These are phyloP conservation scores for Gymnobelideus leadbeateri DNA, from an alignment of 2,113 vertebrate genomes.

Conservation along the genomic window DNA sequence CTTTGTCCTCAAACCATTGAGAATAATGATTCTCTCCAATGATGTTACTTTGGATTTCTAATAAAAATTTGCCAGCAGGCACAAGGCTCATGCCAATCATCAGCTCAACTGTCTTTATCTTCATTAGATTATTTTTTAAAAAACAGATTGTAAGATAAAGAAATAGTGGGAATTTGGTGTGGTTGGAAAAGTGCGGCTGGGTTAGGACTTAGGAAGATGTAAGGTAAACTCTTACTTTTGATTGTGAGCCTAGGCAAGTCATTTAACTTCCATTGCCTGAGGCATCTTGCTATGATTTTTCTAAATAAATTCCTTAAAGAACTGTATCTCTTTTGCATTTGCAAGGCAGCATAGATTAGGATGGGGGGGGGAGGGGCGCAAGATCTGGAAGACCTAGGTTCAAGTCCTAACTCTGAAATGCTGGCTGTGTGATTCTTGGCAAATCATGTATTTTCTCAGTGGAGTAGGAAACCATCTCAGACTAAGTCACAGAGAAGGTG, in stretches of 20 bases:
- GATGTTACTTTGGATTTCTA: neutral
- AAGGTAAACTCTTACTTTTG: neutral
- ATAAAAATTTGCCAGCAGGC: neutral
- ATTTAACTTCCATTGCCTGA: neutral
- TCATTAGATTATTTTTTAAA: neutral
- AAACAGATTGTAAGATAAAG: neutral
- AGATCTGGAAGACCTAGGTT: neutral
- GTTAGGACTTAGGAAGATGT: neutral
- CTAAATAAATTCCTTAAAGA: neutral
- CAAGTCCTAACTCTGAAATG: neutral
- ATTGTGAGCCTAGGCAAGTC: neutral
- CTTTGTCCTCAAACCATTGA: neutral
- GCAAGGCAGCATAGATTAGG: neutral
- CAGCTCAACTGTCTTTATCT: neutral
- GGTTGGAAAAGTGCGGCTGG: neutral
- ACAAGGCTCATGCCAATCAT: neutral
- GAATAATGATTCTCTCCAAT: neutral
- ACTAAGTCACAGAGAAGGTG: neutral
- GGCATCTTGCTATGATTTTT: neutral
- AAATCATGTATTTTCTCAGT: neutral
- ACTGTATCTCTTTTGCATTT: no score
- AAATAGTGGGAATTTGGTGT: neutral
- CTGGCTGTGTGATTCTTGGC: neutral
- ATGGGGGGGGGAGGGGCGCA: no score
- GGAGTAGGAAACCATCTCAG: neutral